phyloP scores from a whole-genome alignment of 1,140 invertebrate genomes.

The Ylistrum balloti region DNA sequence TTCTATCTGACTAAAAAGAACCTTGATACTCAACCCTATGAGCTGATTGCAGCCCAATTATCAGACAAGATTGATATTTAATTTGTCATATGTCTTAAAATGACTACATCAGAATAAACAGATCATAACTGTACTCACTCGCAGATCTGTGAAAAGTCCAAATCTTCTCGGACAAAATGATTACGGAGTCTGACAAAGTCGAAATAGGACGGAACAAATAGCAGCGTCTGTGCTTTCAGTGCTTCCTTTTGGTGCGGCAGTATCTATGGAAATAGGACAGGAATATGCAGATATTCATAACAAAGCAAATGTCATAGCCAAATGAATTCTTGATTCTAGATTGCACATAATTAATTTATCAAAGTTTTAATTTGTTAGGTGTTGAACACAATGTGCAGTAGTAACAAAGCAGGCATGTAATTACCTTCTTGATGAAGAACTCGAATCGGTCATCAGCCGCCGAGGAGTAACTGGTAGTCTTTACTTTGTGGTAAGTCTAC shows the following conservation, averaged over 20 bases:
- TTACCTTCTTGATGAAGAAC: slow-evolving; percentile 90
- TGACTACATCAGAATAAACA: too few species aligned
- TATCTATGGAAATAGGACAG: slow-evolving; percentile 82
- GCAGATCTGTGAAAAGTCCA: slow-evolving; percentile 88
- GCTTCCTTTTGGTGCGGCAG: slow-evolving; percentile 91
- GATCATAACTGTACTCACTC: slow-evolving; percentile 81
- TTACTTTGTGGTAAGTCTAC: slow-evolving; percentile 88
- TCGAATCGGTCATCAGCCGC: slow-evolving; percentile 91
- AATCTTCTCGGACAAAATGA: slow-evolving; percentile 94
- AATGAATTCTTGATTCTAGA: neutral
- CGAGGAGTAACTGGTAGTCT: slow-evolving; percentile 83
- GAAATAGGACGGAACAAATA: slow-evolving; percentile 97
- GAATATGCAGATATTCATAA: neutral
- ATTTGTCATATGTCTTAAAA: too few species aligned
- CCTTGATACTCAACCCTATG: too few species aligned
- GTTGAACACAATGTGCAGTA: neutral
- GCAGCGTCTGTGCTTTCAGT: slow-evolving; percentile 92
- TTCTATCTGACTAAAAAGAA: too few species aligned
- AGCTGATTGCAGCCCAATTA: too few species aligned
- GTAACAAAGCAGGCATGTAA: slow-evolving; percentile 37
- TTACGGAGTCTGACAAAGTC: slow-evolving; percentile 96
- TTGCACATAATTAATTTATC: too few species aligned
- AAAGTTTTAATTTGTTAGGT: neutral
- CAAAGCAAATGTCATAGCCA: neutral
- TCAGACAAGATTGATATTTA: too few species aligned